These are phyloP conservation scores for Ondatra zibethicus DNA, from an alignment of 2,113 vertebrate genomes.

Conservation along the genomic window DNA sequence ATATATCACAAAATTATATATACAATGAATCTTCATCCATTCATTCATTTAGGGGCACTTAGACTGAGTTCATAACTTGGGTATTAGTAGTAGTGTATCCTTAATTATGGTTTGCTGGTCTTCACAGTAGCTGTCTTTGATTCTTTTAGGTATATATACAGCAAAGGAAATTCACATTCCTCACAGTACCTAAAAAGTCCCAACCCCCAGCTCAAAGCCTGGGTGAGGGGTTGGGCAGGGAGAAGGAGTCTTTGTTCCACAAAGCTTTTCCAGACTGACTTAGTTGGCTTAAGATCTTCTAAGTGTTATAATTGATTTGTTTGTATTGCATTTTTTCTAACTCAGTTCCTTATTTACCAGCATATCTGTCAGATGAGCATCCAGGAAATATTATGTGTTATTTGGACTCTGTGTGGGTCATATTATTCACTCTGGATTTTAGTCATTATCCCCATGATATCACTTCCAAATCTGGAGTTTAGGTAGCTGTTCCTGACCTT, in stretches of 20 bases:
- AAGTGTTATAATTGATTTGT: conserved; percentile 12
- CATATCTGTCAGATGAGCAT: neutral
- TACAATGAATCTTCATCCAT: neutral
- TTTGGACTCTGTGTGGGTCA: conserved; percentile 37
- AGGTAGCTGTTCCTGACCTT: neutral
- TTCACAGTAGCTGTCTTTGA: neutral
- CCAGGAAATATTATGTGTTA: neutral
- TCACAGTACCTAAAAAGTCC: neutral
- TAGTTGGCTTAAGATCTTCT: neutral
- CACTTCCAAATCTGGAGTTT: neutral
- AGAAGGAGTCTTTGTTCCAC: conserved; percentile 21
- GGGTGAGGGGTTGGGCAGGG: neutral
- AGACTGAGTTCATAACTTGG: neutral
- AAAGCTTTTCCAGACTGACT: conserved; percentile 32
- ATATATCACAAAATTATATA: neutral
- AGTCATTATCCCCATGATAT: neutral
- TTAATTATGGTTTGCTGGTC: neutral
- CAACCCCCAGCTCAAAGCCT: neutral
- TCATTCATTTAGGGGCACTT: neutral
- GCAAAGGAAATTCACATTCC: neutral
- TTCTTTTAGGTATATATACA: neutral
- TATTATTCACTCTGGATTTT: neutral
- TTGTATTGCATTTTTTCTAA: neutral
- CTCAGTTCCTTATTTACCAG: neutral
- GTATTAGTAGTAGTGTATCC: neutral